Base-by-base conservation (phyloP, 2,888 invertebrate species). In the Idaea straminata region DNA sequence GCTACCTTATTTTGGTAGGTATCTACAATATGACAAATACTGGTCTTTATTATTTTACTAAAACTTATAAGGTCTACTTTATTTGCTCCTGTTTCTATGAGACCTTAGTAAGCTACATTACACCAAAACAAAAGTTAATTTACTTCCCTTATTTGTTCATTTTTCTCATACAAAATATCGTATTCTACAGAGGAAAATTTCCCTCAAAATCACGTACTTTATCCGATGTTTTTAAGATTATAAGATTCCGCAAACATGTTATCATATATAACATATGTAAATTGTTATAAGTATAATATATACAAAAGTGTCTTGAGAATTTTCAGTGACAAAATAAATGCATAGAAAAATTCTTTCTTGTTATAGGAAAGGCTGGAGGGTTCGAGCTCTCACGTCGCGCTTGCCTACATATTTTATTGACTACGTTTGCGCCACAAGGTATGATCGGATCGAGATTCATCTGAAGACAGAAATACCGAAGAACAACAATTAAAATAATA, bases 391-490 rank as follows among this genome's bases (percentile, higher is more conserved):
- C 87, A 85, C 87, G 87, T 84, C 86, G 85, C 81, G 83, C 78
- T 83, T 88, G 80, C 85, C 88, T 91, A 92, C 92, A 92, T 92
- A 92, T 92, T 92, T 92, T 92, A 92, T 92, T 90, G 90, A 85
- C 83, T 82, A 76, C 74, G 79, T 72, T 61, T 64, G 78, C 68
- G 64, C 62, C 77, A 84, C 80, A 76, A 36, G 82, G 65, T 68
- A 70, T 47, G 66, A 74, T 47, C 63, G 73, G 59, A 61, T 61
- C 65, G 69, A 74, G 82, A 86, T 74, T 71, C 61, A 70, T 87
- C 82, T 69, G 73, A 69, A 77, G 86, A 88, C 81, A 80, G 62
- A 68, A 61, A 57, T 3, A 47, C 13, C 47, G 47, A 47, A 2
- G 10, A 13, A 47, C 47, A 7, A 47, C 10, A 25, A 1, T 25